phyloP scores from a whole-genome alignment of 2,113 vertebrate species.

The Glareola pratincola region DNA sequence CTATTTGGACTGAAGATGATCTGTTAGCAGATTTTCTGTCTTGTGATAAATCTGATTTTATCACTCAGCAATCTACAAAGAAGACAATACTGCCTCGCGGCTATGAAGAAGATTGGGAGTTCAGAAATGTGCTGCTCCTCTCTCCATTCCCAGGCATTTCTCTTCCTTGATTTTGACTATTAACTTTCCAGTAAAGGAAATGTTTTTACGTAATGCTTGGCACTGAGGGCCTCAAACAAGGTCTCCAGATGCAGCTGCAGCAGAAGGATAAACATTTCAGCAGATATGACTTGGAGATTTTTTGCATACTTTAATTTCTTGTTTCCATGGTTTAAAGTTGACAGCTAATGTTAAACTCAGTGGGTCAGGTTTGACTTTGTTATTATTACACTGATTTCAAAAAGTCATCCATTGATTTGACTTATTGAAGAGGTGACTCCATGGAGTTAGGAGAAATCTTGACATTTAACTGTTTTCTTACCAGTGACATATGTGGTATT shows the following conservation, averaged over 20 bases:
- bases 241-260: neutral
- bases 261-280: neutral
- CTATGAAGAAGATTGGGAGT: neutral
- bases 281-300: neutral
- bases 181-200: neutral
- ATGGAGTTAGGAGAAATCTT: neutral
- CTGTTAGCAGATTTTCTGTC: neutral
- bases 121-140: neutral
- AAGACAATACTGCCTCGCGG: neutral
- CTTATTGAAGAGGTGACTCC: neutral
- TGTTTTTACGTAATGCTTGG: neutral
- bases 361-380: neutral
- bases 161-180: neutral
- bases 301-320: neutral
- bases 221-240: neutral
- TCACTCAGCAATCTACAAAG: neutral
- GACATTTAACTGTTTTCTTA: constrained; percentile 9
- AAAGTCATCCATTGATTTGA: neutral
- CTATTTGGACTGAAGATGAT: neutral
- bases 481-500: neutral
- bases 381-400: neutral
- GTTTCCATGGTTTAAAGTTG: neutral
- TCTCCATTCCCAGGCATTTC: neutral
- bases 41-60: neutral
- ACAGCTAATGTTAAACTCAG: neutral